Evolutionary conservation across 2,888 invertebrate genomes (phyloP).

Genomic region (Drosophila kanekoi): DNA sequence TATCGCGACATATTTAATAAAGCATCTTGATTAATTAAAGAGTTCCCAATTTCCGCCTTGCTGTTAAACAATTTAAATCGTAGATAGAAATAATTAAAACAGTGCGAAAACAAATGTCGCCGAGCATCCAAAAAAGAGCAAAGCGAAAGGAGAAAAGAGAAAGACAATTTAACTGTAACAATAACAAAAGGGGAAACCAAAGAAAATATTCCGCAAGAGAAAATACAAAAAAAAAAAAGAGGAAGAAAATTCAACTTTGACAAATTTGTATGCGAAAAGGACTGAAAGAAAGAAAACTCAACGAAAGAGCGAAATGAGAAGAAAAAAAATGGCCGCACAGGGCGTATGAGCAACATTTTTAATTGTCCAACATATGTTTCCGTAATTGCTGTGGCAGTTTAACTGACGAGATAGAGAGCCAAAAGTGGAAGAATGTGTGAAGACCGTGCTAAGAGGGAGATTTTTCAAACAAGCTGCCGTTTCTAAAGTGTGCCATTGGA

Average conservation of each 20-base stretch:
- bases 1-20: not conserved
- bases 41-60: slow-evolving; percentile 9
- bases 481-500: not conserved
- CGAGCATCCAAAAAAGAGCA: slow-evolving; percentile 7
- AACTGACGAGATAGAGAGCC: slow-evolving; percentile 28
- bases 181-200: slow-evolving; percentile 24
- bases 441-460: slow-evolving; percentile 1
- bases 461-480: not conserved
- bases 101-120: slow-evolving; percentile 53
- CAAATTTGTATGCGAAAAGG: slow-evolving; percentile 36
- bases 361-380: slow-evolving; percentile 71
- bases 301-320: slow-evolving; percentile 19
- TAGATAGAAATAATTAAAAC: slow-evolving; percentile 32
- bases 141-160: slow-evolving; percentile 20
- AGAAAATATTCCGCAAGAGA: slow-evolving; percentile 25
- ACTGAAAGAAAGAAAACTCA: slow-evolving; percentile 5
- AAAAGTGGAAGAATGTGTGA: not conserved
- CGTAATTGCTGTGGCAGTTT: slow-evolving; percentile 68
- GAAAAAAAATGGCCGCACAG: slow-evolving; percentile 37
- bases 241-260: slow-evolving; percentile 27
- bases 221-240: slow-evolving; percentile 14
- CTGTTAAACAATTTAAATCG: not conserved
- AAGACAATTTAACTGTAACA: slow-evolving; percentile 36
- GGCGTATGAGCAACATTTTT: slow-evolving; percentile 72
- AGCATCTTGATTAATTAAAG: slow-evolving; percentile 2